Percentiles rank a stretch among this genome's conserved stretches.
These are phyloP conservation scores for Triplophysa bombifrons DNA, from an alignment of 2,797 vertebrate species.

Conservation along the genomic window DNA sequence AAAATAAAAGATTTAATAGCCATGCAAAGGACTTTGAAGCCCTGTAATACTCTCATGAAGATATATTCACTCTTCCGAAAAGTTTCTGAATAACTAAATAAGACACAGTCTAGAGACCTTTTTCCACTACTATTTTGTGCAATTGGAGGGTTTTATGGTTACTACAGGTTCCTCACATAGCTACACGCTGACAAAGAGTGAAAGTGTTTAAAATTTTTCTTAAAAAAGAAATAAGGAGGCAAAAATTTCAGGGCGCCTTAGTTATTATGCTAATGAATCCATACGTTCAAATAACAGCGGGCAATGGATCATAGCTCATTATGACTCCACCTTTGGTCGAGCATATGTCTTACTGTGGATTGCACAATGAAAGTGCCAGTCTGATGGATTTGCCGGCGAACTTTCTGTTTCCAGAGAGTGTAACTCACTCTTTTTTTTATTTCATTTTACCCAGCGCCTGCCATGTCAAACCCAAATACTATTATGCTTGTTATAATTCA, in stretches of 20 bases:
- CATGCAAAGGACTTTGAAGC: neutral
- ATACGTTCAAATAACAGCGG: slow-evolving; percentile 24
- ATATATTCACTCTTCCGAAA: neutral
- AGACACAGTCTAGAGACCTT: too few relatives aligned
- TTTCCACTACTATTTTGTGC: neutral
- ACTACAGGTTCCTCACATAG: neutral
- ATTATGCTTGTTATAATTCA: slow-evolving; percentile 79
- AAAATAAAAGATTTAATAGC: neutral
- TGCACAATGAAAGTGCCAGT: slow-evolving; percentile 58
- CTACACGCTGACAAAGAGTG: neutral
- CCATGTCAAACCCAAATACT: slow-evolving; percentile 74
- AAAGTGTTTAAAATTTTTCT: neutral
- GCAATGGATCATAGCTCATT: slow-evolving; percentile 52
- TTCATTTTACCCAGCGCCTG: slow-evolving; percentile 56
- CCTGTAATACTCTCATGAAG: neutral
- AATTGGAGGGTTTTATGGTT: neutral
- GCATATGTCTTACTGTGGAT: slow-evolving; percentile 62
- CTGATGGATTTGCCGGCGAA: slow-evolving; percentile 58
- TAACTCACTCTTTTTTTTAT: slow-evolving; percentile 56
- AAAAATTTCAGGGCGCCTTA: neutral
- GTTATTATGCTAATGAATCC: slow-evolving; percentile 13
- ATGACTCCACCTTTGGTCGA: slow-evolving; percentile 56
- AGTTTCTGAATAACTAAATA: too few relatives aligned
- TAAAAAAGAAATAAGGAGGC: neutral
- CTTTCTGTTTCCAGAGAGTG: slow-evolving; percentile 59